These are phyloP conservation scores for Salvelinus fontinalis DNA, from an alignment of 2,113 vertebrate genomes.

Conservation along the genomic window DNA sequence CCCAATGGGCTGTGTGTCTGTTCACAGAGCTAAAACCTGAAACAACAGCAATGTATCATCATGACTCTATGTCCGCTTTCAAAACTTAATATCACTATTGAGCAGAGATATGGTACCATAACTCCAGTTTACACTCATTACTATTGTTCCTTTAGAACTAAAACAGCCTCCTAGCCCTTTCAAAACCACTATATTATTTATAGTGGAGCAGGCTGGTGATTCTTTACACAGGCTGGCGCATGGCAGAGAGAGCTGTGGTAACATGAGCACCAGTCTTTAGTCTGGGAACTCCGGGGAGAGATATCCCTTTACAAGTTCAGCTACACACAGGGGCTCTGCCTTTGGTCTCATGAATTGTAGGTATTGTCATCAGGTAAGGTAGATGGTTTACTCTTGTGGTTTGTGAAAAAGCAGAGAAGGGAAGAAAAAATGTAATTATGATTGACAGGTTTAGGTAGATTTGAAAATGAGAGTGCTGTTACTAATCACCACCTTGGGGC, in stretches of 20 bases:
- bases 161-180: constrained; percentile 28
- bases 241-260: constrained; percentile 14
- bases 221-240: constrained; percentile 11
- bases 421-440: background rate
- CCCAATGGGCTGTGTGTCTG: background rate
- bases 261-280: constrained; percentile 16
- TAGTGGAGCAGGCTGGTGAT: constrained; percentile 9
- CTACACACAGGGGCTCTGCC: background rate
- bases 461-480: no score
- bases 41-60: background rate
- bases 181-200: constrained; percentile 52
- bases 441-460: no score
- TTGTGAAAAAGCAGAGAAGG: background rate
- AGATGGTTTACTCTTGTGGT: background rate
- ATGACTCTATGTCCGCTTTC: background rate
- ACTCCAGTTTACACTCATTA: no score
- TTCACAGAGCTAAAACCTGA: background rate
- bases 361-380: background rate
- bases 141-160: constrained; percentile 12
- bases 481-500: no score
- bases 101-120: background rate
- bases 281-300: background rate
- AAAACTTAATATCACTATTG: constrained; percentile 18
- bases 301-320: background rate
- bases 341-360: constrained; percentile 1